Percentiles rank a stretch among this genome's conserved stretches.
These are phyloP conservation scores for Typhlomys cinereus DNA, from an alignment of 2,113 vertebrate genomes.

Conservation along the genomic window DNA sequence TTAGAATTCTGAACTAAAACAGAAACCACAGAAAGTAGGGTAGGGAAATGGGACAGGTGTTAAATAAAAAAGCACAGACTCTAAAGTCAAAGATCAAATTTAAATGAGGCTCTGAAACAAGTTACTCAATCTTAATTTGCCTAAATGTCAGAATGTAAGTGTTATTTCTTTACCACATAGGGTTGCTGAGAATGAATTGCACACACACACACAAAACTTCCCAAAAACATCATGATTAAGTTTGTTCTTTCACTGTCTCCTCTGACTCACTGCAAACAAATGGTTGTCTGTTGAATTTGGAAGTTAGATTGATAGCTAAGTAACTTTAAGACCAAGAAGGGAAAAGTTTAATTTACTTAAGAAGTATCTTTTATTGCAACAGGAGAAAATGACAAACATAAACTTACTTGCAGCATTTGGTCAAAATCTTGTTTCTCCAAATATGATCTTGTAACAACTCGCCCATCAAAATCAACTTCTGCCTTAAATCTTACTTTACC, in stretches of 20 bases:
- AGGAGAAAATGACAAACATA: slow-evolving; percentile 42
- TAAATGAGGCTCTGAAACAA: background rate
- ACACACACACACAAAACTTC: background rate
- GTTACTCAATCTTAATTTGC: background rate
- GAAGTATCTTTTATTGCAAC: slow-evolving; percentile 32
- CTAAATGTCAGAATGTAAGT: slow-evolving; percentile 7
- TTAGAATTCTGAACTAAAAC: background rate
- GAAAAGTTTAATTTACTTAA: slow-evolving; percentile 23
- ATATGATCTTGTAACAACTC: slow-evolving; percentile 97
- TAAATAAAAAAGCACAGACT: slow-evolving; percentile 26
- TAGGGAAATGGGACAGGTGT: background rate
- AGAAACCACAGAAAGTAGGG: background rate
- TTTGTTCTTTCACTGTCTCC: background rate
- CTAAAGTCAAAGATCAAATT: slow-evolving; percentile 5
- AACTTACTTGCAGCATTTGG: slow-evolving; percentile 93
- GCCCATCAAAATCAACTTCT: slow-evolving; percentile 98
- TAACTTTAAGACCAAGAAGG: slow-evolving; percentile 26
- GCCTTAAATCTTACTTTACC: slow-evolving; percentile 99
- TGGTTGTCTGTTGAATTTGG: background rate
- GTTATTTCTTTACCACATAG: slow-evolving; percentile 21
- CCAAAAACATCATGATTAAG: background rate
- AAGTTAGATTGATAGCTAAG: slow-evolving; percentile 36
- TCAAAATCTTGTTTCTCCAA: slow-evolving; percentile 99
- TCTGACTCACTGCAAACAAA: slow-evolving; percentile 10
- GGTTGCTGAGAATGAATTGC: background rate